Evolutionary conservation across 1,140 invertebrate genomes (phyloP), one percentile per base, ranked within the genome.

Genomic region (Zaprionus capensis): DNA sequence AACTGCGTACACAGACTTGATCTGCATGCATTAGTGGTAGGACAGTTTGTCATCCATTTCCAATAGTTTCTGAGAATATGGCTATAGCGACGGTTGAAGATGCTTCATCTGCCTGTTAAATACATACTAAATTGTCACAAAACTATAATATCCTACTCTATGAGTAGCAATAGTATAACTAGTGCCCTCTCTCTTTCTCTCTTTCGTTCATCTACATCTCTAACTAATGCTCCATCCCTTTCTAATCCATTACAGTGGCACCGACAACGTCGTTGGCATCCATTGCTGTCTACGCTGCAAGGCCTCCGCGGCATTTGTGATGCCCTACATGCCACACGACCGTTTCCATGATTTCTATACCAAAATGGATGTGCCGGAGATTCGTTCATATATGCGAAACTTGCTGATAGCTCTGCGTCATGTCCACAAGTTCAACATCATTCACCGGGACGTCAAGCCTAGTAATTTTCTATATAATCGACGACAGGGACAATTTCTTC

Each of bases 381-480:
- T 97, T 7, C 94, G 95, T 77, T 93, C 95, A 62, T 98, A 98
- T 91, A 97, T 98, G 95, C 95, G 94, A 81, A 97, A 97, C 83
- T 93, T 99, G 51, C 92, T 98, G 71, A 94, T 95, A 57, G 97
- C 98, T 5, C 93, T 99, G 53, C 93, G 94, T 53, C 94, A 96
- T 83, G 96, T 98, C 53, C 98, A 99, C 93, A 94, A 95, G 65
- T 97, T 96, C 92, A 95, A 96, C 75, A 95, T 98, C 61, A 98
- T 99, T 76, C 98, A 99, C 92, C 94, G 98, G 79, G 98, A 99
- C 92, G 95, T 99, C n/a, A 98, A 98, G 93, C 97, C 98, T 5
- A 97, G 95, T 92, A 99, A 99, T 93, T 98, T 98, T 92, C 94
- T 98, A 1, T 98, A 97, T 88, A 96, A 98, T 92, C 94, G 97